Evolutionary conservation across 1,140 invertebrate genomes (phyloP).

Genomic region (Drosophila serrata): DNA sequence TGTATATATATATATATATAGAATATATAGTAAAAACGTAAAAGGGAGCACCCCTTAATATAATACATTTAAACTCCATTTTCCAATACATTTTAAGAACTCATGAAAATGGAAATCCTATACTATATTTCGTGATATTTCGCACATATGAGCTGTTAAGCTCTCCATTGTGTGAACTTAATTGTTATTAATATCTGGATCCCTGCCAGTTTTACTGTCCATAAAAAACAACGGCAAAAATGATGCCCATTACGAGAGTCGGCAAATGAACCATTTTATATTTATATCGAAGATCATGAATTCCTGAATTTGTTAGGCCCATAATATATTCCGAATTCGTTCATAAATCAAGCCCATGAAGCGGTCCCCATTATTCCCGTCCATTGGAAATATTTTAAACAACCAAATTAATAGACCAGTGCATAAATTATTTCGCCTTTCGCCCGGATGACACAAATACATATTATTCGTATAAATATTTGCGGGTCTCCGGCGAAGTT

Average conservation of each 20-base stretch:
- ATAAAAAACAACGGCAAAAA: conserved; percentile 5
- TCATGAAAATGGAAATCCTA: not conserved
- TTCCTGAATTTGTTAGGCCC: conserved; percentile 17
- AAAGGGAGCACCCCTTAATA: too few relatives aligned
- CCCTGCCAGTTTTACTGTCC: conserved; percentile 4
- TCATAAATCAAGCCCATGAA: conserved; percentile 27
- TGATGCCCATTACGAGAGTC: not conserved
- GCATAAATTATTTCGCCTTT: conserved; percentile 44
- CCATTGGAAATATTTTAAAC: conserved; percentile 14
- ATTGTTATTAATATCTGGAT: conserved; percentile 13
- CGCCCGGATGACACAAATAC: conserved; percentile 35
- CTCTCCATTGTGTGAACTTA: not conserved
- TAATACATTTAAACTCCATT: too few relatives aligned
- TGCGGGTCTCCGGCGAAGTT: conserved; percentile 54
- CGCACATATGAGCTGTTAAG: not conserved
- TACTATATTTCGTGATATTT: not conserved
- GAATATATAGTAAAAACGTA: too few relatives aligned
- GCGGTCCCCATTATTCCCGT: conserved; percentile 8
- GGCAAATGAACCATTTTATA: conserved; percentile 4
- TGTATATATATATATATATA: too few relatives aligned
- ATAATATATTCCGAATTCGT: conserved; percentile 14
- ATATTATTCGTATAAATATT: conserved; percentile 28
- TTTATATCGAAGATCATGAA: conserved; percentile 1
- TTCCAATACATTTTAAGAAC: not conserved
- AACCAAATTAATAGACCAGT: conserved; percentile 42